Base-by-base conservation (phyloP, 2,888 invertebrate species). In the Gymnosoma rotundatum region DNA sequence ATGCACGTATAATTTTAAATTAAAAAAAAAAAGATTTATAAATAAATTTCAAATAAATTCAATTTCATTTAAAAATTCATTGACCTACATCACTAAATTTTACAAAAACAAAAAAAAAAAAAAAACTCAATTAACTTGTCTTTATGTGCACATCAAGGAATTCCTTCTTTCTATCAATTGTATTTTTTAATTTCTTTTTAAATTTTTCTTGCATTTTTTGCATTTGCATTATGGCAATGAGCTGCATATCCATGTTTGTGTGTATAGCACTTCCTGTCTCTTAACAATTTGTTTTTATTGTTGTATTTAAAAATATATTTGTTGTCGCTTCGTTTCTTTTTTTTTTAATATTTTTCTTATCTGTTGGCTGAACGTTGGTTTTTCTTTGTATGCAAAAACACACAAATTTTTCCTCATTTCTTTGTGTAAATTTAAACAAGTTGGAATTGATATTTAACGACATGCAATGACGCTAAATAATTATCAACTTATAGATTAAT, bases 41-140 rank as follows among this genome's bases (percentile, higher is more conserved):
- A 32, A 8, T 6, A 42, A 42, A 12, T 42, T 12, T 36, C 10
- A 48, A 58, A 52, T 7, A 20, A 73, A 66, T 60, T 58, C 9
- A 52, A 61, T 73, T 73, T 73, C 18, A 21, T 67, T 80, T 74
- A 18, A 36, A 67, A 69, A 74, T 78, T 69, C 63, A 74, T 75
- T 80, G 63, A 69, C 74, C 80, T 63, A 80, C 67, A 80, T 80
- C 63, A 74, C 74, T 74, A 61, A 67, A 50, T 66, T 66, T 48
- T 50, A 48, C 63, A 54, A 21, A 9, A 48, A 48, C 2, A 16
- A 14, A 16, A 48, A 48, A 48, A 1, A 48, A n/a, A n/a, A 48
- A 16, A 8, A 7, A 64, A 12, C 32, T 48, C 50, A 6, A 5
- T 61, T 20, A 63, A 64, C 50, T 56, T 78, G 54, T 56, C 48